Evolutionary conservation across 2,797 vertebrate genomes (phyloP), one percentile per base, ranked within the genome.

Genomic region (Epinephelus malabaricus): DNA sequence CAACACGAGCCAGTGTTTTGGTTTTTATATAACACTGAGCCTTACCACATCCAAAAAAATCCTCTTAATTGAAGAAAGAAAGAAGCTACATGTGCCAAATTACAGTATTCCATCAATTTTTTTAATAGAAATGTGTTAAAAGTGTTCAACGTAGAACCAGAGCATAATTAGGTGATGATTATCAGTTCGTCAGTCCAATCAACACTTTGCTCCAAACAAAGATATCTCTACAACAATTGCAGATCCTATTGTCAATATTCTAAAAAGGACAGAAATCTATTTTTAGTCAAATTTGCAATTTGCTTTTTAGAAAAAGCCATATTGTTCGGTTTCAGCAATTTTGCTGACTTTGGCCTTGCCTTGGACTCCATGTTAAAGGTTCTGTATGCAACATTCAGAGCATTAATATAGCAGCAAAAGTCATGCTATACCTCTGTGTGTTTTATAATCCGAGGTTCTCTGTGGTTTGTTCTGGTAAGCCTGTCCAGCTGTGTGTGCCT

Each of bases 1-100:
- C 53, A 49, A 34, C 25, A 53, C 10, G 17, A 68, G 50, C 3
- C 69, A 70, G 54, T n/a, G 51, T 76, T 65, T 3, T 63, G 46
- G 45, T 56, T 76, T 76, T 69, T 18, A 49, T 47, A 68, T 11
- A 49, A 66, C 25, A 45, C 47, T 50, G 15, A 12, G 9, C 15
- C 7, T 34, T 17, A 3, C 7, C 30, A n/a, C 15, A 55, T 46
- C 2, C 43, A 55, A 25, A 13, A 47, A 59, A 70, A 1, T 27
- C 13, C 13, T 45, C 3, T 12, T 11, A 5, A 30, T 30, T 30
- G 27, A 30, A 30, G 5, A 30, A 30, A 30, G 27, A 0, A 53
- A 25, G 58, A 76, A 59, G 19, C 15, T 59, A 17, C 12, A 15
- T 6, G 6, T 14, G 14, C 3, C 15, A 43, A 53, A 63, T 54